Base-by-base conservation (phyloP, 2,113 vertebrate genomes). In the Neolamprologus hecqui region DNA sequence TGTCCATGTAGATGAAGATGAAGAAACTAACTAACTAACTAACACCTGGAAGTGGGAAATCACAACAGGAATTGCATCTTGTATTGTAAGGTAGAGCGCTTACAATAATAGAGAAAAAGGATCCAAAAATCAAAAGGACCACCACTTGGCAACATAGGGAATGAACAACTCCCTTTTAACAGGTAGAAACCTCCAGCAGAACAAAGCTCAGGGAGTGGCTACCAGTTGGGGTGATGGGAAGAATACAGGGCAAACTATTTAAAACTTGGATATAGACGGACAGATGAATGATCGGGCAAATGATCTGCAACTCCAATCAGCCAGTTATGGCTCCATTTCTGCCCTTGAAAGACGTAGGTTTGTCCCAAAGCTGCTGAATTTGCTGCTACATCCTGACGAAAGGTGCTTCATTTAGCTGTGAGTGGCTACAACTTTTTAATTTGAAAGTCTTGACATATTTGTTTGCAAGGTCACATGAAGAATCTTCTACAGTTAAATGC, bases 401-500 rank as follows among this genome's bases (percentile, higher is more conserved):
- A 37, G 33, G 60, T 21, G 33, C 33, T 37, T 65, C 19, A 65
- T 37, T 65, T n/a, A 65, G 60, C 60, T 37, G 33, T 1, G 19
- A 65, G 33, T 37, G 60, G 33, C 33, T 4, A 37, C 60, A 65
- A 65, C 19, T 37, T n/a, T 65, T 65, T 65, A 65, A 65, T 65
- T 65, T n/a, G 17, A 65, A 65, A n/a, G 60, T 65, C 60, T 65
- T 65, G 17, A 65, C 60, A 65, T 35, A 65, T 35, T 65, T 65
- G 3, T 65, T 65, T 37, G 31, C 31, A 65, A 35, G 60, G 31
- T 65, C 31, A 7, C 31, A 12, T 65, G 26, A 26, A 26, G 26
- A 26, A 26, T 26, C 26, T 26, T 26, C 60, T 7, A 12, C 6
- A 65, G 60, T 65, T n/a, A 65, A 65, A 65, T 37, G 60, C 31